Percentiles rank a stretch among this genome's conserved stretches.
These are phyloP conservation scores for Diaphora mendica DNA, from an alignment of 2,888 invertebrate genomes.

Conservation along the genomic window DNA sequence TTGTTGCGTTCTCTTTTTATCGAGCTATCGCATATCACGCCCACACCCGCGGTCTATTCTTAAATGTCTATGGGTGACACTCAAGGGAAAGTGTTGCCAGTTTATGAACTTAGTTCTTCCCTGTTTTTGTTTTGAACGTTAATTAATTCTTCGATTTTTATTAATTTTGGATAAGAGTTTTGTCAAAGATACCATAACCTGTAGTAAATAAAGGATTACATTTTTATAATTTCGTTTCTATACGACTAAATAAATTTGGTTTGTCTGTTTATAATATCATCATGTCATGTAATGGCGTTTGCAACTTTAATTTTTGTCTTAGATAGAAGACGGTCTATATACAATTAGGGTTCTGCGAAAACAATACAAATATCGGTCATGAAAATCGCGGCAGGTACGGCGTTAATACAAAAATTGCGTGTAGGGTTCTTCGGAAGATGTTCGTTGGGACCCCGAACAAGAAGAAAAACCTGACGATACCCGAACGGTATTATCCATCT, in stretches of 20 bases:
- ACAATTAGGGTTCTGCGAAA: not conserved
- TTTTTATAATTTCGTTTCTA: not conserved
- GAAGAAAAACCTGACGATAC: not conserved
- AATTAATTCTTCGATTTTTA: not conserved
- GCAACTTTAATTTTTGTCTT: too few species aligned
- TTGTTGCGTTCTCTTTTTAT: too few species aligned
- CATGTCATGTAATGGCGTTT: too few species aligned
- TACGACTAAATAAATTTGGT: not conserved
- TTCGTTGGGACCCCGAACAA: not conserved
- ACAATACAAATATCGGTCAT: not conserved
- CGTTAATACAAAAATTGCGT: not conserved
- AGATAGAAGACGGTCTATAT: not conserved
- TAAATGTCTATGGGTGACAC: too few species aligned
- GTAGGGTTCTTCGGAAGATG: not conserved
- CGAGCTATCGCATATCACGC: too few species aligned
- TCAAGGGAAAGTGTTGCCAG: not conserved
- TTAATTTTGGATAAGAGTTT: not conserved
- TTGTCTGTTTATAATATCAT: not conserved
- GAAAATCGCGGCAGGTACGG: not conserved
- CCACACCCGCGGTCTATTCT: too few species aligned
- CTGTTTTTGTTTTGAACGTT: not conserved
- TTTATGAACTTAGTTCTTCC: not conserved
- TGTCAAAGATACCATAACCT: not conserved
- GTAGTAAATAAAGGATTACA: not conserved
- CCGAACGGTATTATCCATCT: slow-evolving; percentile 11